Percentiles rank a stretch among this genome's conserved stretches.
Conservation (phyloP, 2,113 vertebrate genomes). For the Poeciliopsis prolifica region DNA sequence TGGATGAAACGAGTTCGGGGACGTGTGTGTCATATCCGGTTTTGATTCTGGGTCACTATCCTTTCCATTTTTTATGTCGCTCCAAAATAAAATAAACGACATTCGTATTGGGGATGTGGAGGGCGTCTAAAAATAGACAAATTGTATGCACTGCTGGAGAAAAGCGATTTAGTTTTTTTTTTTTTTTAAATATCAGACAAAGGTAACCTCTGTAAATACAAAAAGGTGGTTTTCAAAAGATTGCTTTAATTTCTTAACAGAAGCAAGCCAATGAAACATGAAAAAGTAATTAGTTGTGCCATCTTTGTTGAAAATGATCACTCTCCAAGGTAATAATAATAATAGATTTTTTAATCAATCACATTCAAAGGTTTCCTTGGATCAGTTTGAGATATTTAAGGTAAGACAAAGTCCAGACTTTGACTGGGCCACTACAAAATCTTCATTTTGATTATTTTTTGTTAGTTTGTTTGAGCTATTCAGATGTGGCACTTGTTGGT, state of each 20-base stretch:
- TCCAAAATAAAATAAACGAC: constrained; percentile 9
- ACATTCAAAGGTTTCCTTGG: background rate
- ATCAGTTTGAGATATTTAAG: background rate
- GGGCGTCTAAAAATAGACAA: constrained; percentile 36
- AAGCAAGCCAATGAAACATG: background rate
- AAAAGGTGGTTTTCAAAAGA: background rate
- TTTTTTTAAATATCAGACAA: background rate
- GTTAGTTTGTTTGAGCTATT: background rate
- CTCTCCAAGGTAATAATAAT: background rate
- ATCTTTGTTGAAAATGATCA: no score
- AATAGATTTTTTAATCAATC: background rate
- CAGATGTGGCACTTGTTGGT: background rate
- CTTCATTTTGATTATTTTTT: background rate
- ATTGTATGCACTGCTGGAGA: background rate
- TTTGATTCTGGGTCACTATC: constrained; percentile 46
- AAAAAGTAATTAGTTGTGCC: no score
- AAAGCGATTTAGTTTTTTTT: background rate
- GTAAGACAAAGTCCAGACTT: background rate
- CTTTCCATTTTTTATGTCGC: constrained; percentile 46
- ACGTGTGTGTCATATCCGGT: background rate
- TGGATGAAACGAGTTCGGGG: constrained; percentile 19
- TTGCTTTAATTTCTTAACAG: background rate
- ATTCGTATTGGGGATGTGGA: background rate
- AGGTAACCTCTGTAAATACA: background rate
- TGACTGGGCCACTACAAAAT: background rate